These are phyloP conservation scores for Aleiodes leptofemur DNA, from an alignment of 2,888 invertebrate genomes.

Conservation along the genomic window DNA sequence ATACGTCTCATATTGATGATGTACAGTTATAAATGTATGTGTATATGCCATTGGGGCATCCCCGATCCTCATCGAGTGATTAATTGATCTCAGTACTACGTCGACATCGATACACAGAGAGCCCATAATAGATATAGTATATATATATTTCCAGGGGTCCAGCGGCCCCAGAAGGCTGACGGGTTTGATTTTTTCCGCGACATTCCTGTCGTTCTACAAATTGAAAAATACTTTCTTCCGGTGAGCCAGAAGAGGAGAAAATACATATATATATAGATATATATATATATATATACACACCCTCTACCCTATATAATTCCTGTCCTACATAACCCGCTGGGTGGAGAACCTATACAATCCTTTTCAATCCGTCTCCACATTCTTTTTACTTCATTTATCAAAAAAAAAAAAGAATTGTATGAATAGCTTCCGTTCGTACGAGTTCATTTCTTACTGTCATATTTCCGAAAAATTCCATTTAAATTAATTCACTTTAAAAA, in stretches of 20 bases:
- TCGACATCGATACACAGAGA: slow-evolving; percentile 58
- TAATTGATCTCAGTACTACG: slow-evolving; percentile 68
- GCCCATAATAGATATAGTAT: slow-evolving; percentile 40
- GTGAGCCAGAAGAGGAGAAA: slow-evolving; percentile 34
- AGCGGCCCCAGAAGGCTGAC: slow-evolving; percentile 53
- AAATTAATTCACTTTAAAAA: not conserved
- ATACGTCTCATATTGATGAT: slow-evolving; percentile 55
- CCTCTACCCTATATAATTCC: not conserved
- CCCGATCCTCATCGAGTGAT: slow-evolving; percentile 68
- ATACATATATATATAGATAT: not conserved
- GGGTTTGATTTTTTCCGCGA: slow-evolving; percentile 58
- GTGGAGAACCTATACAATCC: slow-evolving; percentile 32
- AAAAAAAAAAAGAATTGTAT: slow-evolving; percentile 3
- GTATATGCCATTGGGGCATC: slow-evolving; percentile 60
- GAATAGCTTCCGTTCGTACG: slow-evolving; percentile 24
- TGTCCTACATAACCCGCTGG: slow-evolving; percentile 2
- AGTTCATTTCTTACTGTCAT: slow-evolving; percentile 28
- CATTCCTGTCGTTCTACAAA: slow-evolving; percentile 55
- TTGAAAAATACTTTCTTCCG: slow-evolving; percentile 57
- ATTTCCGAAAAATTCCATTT: not conserved
- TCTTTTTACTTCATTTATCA: slow-evolving; percentile 31
- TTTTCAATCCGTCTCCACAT: slow-evolving; percentile 31
- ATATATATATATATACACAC: not conserved
- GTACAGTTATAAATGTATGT: slow-evolving; percentile 37
- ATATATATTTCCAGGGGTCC: slow-evolving; percentile 44